Base-by-base conservation (phyloP, 1,140 invertebrate genomes). In the Drosophila orosa region DNA sequence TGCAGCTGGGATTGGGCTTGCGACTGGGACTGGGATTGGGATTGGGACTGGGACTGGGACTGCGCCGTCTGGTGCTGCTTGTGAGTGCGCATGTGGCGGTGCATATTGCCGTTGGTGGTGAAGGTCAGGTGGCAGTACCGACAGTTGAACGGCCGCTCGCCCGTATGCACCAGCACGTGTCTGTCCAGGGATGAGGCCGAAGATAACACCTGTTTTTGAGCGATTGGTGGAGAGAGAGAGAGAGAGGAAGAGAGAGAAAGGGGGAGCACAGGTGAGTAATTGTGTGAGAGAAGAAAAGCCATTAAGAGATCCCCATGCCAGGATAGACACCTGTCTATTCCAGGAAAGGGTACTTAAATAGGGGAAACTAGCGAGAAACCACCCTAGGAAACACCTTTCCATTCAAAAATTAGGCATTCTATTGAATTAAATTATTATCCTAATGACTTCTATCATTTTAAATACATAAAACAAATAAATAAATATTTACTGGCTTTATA, bases 31-130 rank as follows among this genome's bases (percentile, higher is more conserved):
- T 29, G 27, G n/a, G n/a, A n/a, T n/a, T 45, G 62, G 17, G 57
- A 56, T 27, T 48, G 65, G 22, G 60, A 56, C 27, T 69, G 62
- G 10, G 60, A 57, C 12, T 61, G 86, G 93, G 68, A 87, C 93
- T 87, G 92, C 90, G 75, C 83, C 13, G 65, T 40, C 27, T 93
- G 75, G 90, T 93, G 93, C 65, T 92, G 92, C 67, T 93, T 93
- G 91, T 96, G 95, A 0, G 95, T 96, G 56, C 96, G 93, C 93
- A 96, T 94, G 89, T 98, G 97, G 25, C 96, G 93, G 84, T 97
- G 96, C 96, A 98, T 97, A 91, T 97, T 97, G 15, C 96, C 96
- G 91, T 97, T 97, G 4, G 96, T 97, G 31, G 96, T 97, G 92
- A 98, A 98, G 4, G 96, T 95, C 92, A 96, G 95, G 22, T 95